Conservation (phyloP, 1,140 invertebrate genomes). For the Cydia amplana region DNA sequence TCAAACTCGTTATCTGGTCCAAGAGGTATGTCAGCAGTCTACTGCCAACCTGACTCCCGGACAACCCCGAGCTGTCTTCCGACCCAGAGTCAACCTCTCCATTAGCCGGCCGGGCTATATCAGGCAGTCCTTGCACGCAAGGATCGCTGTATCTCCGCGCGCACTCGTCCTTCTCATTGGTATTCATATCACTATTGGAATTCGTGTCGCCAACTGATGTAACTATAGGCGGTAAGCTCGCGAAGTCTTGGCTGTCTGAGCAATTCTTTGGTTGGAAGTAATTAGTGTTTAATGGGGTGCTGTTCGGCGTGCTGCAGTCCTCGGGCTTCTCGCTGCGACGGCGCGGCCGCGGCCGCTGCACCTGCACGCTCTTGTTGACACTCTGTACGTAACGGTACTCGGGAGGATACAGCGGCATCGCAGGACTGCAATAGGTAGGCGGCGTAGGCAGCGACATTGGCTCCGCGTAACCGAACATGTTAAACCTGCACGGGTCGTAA, state of each 20-base stretch:
- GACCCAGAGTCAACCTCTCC: slow-evolving; percentile 66
- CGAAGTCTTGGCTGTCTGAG: slow-evolving; percentile 67
- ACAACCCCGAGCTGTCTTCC: slow-evolving; percentile 64
- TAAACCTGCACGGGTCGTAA: slow-evolving; percentile 61
- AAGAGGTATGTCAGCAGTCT: slow-evolving; percentile 70
- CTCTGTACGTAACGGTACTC: slow-evolving; percentile 60
- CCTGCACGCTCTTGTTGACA: slow-evolving; percentile 61
- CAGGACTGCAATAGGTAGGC: slow-evolving; percentile 59
- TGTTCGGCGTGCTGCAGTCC: slow-evolving; percentile 53
- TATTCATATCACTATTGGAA: slow-evolving; percentile 67
- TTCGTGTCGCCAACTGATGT: slow-evolving; percentile 70
- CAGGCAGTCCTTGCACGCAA: slow-evolving; percentile 69
- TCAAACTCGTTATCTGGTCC: slow-evolving; percentile 74
- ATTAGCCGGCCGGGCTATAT: slow-evolving; percentile 66
- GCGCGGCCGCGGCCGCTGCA: slow-evolving; percentile 57
- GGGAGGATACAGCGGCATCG: slow-evolving; percentile 49
- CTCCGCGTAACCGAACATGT: slow-evolving; percentile 59
- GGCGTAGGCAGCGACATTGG: slow-evolving; percentile 66
- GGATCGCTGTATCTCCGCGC: slow-evolving; percentile 75
- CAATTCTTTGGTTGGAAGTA: slow-evolving; percentile 72
- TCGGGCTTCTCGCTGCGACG: slow-evolving; percentile 59
- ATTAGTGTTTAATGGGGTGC: slow-evolving; percentile 45
- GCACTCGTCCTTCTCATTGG: slow-evolving; percentile 66
- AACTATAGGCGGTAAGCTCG: slow-evolving; percentile 70
- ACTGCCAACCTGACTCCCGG: slow-evolving; percentile 70